Evolutionary conservation across 2,888 invertebrate genomes (phyloP).

Genomic region (Muscina levida): DNA sequence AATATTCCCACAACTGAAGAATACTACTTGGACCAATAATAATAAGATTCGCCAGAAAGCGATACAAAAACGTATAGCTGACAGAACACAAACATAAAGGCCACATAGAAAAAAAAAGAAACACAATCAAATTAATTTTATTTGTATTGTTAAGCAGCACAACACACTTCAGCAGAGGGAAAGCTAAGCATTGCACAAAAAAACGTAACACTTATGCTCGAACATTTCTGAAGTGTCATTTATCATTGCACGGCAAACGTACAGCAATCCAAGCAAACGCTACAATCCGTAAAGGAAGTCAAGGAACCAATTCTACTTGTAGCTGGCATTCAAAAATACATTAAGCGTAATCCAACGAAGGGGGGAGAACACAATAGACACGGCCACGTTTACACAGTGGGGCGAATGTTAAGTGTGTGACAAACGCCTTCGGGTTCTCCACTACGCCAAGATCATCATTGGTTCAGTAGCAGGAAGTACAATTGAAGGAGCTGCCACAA

Average conservation of each 20-base stretch:
- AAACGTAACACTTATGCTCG: slow-evolving; percentile 48
- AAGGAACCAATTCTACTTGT: slow-evolving; percentile 13
- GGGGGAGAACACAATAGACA: slow-evolving; percentile 26
- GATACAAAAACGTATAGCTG: neutral
- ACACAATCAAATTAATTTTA: slow-evolving; percentile 56
- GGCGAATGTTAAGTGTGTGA: slow-evolving; percentile 53
- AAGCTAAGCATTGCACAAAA: slow-evolving; percentile 26
- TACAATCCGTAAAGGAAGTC: slow-evolving; percentile 9
- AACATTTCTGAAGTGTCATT: slow-evolving; percentile 52
- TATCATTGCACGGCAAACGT: slow-evolving; percentile 47
- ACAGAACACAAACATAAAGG: slow-evolving; percentile 1
- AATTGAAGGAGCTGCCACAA: slow-evolving; percentile 66
- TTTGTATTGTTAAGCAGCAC: slow-evolving; percentile 46
- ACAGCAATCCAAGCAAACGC: slow-evolving; percentile 2
- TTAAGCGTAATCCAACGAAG: slow-evolving; percentile 72
- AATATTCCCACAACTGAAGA: slow-evolving; percentile 42
- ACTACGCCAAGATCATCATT: slow-evolving; percentile 66
- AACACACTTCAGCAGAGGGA: slow-evolving; percentile 6
- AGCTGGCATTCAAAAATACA: slow-evolving; percentile 72
- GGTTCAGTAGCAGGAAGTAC: slow-evolving; percentile 54
- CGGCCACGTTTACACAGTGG: slow-evolving; percentile 33
- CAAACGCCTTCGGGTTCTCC: slow-evolving; percentile 44
- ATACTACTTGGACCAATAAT: slow-evolving; percentile 49
- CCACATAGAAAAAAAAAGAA: slow-evolving; percentile 33
- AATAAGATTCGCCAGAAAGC: slow-evolving; percentile 36